Percentiles rank a stretch among this genome's conserved stretches.
phyloP scores from a whole-genome alignment of 2,797 vertebrate genomes.

The Hydrophis major region DNA sequence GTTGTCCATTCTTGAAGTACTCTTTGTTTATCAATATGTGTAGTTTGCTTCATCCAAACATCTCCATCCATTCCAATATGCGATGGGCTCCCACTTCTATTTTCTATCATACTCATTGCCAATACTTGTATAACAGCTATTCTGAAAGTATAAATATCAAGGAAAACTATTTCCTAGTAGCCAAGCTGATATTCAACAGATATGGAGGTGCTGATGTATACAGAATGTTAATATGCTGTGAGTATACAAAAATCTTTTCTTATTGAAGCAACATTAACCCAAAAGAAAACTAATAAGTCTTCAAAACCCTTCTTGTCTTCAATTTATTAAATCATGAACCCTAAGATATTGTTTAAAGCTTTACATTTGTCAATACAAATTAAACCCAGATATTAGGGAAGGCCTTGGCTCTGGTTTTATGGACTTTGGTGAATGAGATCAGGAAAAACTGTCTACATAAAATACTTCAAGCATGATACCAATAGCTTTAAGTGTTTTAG shows the following conservation, averaged over 20 bases:
- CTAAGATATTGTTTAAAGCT: not conserved
- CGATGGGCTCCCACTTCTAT: not conserved
- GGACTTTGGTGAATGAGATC: not conserved
- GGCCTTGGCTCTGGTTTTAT: slow-evolving; percentile 4
- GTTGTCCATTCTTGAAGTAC: not conserved
- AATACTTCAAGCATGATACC: slow-evolving; percentile 35
- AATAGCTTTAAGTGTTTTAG: slow-evolving; percentile 34
- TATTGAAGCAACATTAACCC: not conserved
- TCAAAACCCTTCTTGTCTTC: not conserved
- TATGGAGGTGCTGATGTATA: not conserved
- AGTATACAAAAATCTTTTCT: not conserved
- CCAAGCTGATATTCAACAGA: not conserved
- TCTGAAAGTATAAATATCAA: not conserved
- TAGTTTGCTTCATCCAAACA: not conserved
- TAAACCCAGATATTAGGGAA: not conserved
- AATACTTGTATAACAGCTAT: not conserved
- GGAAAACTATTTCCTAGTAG: not conserved
- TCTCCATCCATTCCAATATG: not conserved
- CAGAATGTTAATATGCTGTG: not conserved
- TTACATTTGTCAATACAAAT: not conserved
- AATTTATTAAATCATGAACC: not conserved
- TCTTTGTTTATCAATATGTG: not conserved
- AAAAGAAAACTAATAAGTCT: not conserved
- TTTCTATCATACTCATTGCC: not conserved
- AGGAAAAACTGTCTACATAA: slow-evolving; percentile 26